A percentile compares a stretch with the other conserved stretches of the same genome.
Conservation (phyloP, 2,113 vertebrate genomes). For the Corythornis vintsioides region DNA sequence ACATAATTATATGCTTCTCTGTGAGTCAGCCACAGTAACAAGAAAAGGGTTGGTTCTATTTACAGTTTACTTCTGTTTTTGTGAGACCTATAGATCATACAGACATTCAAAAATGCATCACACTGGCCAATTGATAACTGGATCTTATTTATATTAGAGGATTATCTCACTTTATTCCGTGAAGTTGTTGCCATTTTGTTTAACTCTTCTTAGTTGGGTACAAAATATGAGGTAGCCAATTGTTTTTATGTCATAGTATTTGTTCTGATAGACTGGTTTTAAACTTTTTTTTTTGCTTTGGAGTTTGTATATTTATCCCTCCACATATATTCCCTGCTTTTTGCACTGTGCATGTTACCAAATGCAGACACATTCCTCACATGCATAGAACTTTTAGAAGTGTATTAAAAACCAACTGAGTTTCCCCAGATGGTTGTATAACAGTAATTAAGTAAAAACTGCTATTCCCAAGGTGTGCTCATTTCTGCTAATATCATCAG, state of each 20-base stretch:
- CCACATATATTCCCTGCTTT: neutral
- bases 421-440: neutral
- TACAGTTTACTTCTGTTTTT: neutral
- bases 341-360: neutral
- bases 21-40: neutral
- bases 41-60: neutral
- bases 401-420: constrained; percentile 28
- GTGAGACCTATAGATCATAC: neutral
- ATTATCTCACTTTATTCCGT: neutral
- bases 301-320: neutral
- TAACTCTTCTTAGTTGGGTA: neutral
- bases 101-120: neutral
- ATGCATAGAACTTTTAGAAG: neutral
- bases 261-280: neutral
- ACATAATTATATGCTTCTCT: no score
- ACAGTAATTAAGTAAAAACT: constrained; percentile 52
- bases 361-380: neutral
- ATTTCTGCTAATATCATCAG: constrained; percentile 30
- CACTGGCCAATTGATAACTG: neutral
- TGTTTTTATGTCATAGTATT: neutral
- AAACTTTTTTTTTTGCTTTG: neutral
- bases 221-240: neutral
- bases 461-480: constrained; percentile 40
- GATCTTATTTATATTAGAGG: neutral
- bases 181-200: neutral